Base-by-base conservation (phyloP, 2,888 invertebrate genomes). In the Panzeria rudis region DNA sequence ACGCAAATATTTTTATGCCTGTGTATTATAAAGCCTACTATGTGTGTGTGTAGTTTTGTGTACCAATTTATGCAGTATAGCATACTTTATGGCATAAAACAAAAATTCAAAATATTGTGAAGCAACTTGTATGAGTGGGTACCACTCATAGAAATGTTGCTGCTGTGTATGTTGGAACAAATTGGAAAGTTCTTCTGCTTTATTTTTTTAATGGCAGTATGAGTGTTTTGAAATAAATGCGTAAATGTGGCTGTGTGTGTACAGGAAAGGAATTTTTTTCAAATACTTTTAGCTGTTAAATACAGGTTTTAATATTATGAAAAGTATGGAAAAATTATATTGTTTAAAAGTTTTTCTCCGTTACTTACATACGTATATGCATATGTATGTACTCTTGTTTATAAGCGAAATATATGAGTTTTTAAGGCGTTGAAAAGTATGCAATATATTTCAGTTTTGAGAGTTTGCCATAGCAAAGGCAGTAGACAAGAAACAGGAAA, bases 41-140 rank as follows among this genome's bases (percentile, higher is more conserved):
- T 32, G 29, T 29, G 9, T 59, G n/a, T 38, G 20, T 68, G 25
- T 5, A 15, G 17, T 66, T 23, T 11, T 83, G 41, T 73, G 41
- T 78, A 20, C 64, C 61, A 81, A 86, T 61, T 79, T 86, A 80
- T 86, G 50, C 76, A 72, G 64, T 88, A 85, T 87, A 88, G 88
- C 87, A 88, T 86, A 87, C 86, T 87, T 88, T 84, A 54, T 62
- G 86, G 59, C 17, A 69, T 86, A 68, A 86, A 83, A 38, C 69
- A 82, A 81, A 44, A 35, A 52, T 59, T 20, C 7, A 52, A 54
- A 62, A 47, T 29, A 68, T 56, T 66, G n/a, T n/a, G 35, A 77
- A 54, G 25, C 66, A 64, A 52, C 35, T 35, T 56, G 32, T 32
- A 17, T 52, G 20, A 29, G 47, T 23, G 66, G 17, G 35, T 35